phyloP scores from a whole-genome alignment of 2,888 invertebrate species.

The Coleophora flavipennella region DNA sequence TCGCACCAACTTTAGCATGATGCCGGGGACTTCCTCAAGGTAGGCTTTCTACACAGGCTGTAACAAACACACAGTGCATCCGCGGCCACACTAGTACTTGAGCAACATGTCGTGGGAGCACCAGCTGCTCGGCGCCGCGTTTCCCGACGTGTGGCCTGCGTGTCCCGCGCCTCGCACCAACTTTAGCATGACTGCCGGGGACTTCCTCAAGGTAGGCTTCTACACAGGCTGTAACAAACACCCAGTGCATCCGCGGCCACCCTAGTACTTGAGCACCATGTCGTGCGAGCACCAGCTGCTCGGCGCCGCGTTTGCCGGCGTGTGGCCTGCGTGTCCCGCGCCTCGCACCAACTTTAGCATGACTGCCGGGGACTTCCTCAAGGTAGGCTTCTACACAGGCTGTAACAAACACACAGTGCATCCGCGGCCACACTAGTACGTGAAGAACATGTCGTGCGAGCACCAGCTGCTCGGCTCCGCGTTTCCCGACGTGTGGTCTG shows the following conservation, averaged over 20 bases:
- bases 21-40: conserved; percentile 88
- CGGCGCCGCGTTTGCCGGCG: conserved; percentile 89
- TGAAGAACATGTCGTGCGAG: conserved; percentile 86
- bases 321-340: conserved; percentile 74
- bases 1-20: conserved; percentile 87
- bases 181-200: conserved; percentile 79
- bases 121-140: conserved; percentile 82
- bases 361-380: conserved; percentile 81
- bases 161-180: conserved; percentile 61
- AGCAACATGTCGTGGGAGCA: conserved; percentile 67
- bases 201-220: no score
- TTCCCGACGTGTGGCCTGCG: conserved; percentile 91
- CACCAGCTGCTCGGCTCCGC: conserved; percentile 84
- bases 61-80: conserved; percentile 88
- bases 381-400: conserved; percentile 87
- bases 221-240: no score
- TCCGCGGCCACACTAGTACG: conserved; percentile 95
- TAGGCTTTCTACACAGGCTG: conserved; percentile 63
- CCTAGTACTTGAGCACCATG: conserved; percentile 93
- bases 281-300: conserved; percentile 85
- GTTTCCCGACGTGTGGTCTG: conserved; percentile 88
- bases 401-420: no score
- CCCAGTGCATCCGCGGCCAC: conserved; percentile 94
- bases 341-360: conserved; percentile 83
- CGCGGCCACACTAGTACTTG: conserved; percentile 86